Conservation (phyloP, 2,113 vertebrate genomes). For the Ibidorhyncha struthersii region DNA sequence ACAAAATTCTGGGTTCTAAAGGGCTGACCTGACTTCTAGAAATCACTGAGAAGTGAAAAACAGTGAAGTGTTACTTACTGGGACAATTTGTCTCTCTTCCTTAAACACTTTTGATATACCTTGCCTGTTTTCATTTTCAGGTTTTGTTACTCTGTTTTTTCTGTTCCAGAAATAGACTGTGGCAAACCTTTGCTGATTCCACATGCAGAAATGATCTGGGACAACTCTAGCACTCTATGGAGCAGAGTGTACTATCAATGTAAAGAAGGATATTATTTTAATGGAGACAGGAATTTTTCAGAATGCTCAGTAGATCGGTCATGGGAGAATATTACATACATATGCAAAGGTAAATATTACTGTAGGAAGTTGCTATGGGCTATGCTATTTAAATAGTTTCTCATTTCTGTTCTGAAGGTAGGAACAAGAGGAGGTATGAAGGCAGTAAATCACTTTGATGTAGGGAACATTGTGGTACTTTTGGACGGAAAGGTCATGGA, state of each 20-base stretch:
- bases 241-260: constrained; percentile 77
- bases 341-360: constrained; percentile 77
- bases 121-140: background rate
- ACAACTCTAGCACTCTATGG: constrained; percentile 62
- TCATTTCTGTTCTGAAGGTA: background rate
- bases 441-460: background rate
- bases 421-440: background rate
- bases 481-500: background rate
- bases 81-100: background rate
- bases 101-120: background rate
- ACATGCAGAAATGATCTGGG: constrained; percentile 75
- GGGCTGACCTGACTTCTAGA: background rate
- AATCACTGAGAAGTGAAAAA: background rate
- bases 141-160: background rate
- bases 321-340: constrained; percentile 71
- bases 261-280: constrained; percentile 74
- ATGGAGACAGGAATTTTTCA: constrained; percentile 72
- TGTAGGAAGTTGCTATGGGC: background rate
- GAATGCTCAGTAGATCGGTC: constrained; percentile 68
- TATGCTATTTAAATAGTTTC: background rate
- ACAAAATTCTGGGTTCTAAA: background rate
- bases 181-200: constrained; percentile 71
- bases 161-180: constrained; percentile 76
- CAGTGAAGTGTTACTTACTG: background rate
- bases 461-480: background rate